These are phyloP conservation scores for Nothoprocta perdicaria DNA, from an alignment of 2,113 vertebrate species.

Conservation along the genomic window DNA sequence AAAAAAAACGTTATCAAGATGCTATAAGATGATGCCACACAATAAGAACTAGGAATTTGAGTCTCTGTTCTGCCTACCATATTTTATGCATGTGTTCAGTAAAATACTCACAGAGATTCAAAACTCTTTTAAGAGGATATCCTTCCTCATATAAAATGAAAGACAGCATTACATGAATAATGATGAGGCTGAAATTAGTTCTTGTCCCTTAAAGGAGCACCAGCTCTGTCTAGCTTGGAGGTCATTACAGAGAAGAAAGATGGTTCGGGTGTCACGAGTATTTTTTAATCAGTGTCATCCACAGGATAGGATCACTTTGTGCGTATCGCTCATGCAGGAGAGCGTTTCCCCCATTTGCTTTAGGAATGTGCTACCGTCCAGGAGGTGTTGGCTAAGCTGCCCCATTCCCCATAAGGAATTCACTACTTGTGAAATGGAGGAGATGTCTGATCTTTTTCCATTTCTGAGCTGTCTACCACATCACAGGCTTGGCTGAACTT, in stretches of 20 bases:
- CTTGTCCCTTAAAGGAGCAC: neutral
- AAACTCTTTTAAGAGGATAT: slow-evolving; percentile 46
- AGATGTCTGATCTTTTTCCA: neutral
- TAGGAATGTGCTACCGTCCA: neutral
- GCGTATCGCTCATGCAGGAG: neutral
- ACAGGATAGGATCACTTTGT: neutral
- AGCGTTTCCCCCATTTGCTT: neutral
- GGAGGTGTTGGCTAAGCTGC: neutral
- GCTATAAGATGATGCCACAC: neutral
- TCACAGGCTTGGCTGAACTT: neutral
- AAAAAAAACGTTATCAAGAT: slow-evolving; percentile 23
- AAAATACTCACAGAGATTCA: slow-evolving; percentile 49
- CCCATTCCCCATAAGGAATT: slow-evolving; percentile 18
- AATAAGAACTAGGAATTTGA: neutral
- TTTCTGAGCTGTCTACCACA: neutral
- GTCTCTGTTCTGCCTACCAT: slow-evolving; percentile 1
- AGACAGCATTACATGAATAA: slow-evolving; percentile 33
- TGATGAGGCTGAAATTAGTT: slow-evolving; percentile 25
- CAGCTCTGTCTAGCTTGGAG: neutral
- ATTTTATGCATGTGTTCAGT: slow-evolving; percentile 30
- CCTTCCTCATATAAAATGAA: slow-evolving; percentile 43
- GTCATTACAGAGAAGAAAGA: neutral
- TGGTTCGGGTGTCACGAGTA: accelerated
- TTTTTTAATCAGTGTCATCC: neutral
- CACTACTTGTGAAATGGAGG: neutral